These are phyloP conservation scores for Tauraco erythrolophus DNA, from an alignment of 2,113 vertebrate species.

Conservation along the genomic window DNA sequence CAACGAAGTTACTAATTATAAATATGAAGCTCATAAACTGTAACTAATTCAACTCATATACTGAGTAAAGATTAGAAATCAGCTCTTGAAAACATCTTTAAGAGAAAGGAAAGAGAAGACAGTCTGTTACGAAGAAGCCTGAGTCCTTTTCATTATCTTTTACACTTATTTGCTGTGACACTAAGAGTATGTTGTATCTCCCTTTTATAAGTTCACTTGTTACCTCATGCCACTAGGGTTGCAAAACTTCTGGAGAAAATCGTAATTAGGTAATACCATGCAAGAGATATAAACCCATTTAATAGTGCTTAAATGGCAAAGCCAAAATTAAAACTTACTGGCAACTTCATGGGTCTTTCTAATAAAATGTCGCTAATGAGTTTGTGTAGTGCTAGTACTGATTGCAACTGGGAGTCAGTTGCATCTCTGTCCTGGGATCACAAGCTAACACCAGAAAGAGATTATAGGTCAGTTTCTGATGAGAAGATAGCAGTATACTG, in stretches of 20 bases:
- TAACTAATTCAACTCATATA: not conserved
- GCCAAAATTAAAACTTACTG: slow-evolving; percentile 7
- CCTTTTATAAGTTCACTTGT: not conserved
- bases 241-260: not conserved
- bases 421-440: not conserved
- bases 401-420: not conserved
- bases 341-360: not conserved
- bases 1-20: not conserved
- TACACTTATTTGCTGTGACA: not conserved
- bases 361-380: not conserved
- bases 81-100: not conserved
- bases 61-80: not conserved
- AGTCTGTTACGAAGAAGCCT: not conserved
- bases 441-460: not conserved
- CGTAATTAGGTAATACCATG: not conserved
- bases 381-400: not conserved
- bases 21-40: not conserved
- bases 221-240: not conserved
- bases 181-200: not conserved
- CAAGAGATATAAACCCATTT: slow-evolving; percentile 8
- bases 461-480: not conserved
- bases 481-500: not conserved
- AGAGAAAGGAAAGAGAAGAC: not conserved
- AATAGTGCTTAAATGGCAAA: not conserved
- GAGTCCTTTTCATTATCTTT: not conserved